These are phyloP conservation scores for Bucorvus abyssinicus DNA, from an alignment of 2,797 vertebrate species.

Conservation along the genomic window DNA sequence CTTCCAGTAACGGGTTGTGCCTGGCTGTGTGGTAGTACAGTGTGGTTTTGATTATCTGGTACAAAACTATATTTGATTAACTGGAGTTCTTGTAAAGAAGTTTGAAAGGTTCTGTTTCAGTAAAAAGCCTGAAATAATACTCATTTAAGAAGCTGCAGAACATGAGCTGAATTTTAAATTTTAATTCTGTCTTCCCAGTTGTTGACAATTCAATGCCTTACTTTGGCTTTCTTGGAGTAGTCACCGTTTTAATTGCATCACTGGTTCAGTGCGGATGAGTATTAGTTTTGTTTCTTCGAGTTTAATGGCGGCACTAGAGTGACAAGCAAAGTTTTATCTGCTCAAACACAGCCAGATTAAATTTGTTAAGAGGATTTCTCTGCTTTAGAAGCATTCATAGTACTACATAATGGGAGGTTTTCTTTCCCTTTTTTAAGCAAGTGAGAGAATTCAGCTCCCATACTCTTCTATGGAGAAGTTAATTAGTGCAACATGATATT, in stretches of 20 bases:
- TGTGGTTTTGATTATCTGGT: not conserved
- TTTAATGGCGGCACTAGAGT: not conserved
- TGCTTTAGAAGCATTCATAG: not conserved
- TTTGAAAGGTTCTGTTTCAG: not conserved
- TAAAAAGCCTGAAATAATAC: not conserved
- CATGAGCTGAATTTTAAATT: not conserved
- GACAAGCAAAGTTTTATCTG: not conserved
- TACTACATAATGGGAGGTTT: not conserved
- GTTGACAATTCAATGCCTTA: not conserved
- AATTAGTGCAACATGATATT: not conserved
- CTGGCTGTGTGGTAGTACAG: not conserved
- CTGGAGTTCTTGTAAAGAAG: not conserved
- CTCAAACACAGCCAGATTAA: slow-evolving; percentile 31
- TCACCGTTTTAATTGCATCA: not conserved
- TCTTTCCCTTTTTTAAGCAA: not conserved
- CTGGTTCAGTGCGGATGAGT: not conserved
- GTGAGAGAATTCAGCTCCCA: not conserved
- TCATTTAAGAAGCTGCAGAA: not conserved
- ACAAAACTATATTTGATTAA: not conserved
- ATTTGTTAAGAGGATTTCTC: slow-evolving; percentile 37
- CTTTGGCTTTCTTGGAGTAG: not conserved
- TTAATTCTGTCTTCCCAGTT: not conserved
- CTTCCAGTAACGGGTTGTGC: not conserved
- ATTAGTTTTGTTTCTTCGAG: slow-evolving; percentile 1
- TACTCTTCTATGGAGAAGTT: not conserved